Conservation (phyloP, 2,797 vertebrate species). For the Lutjanus campechanus region DNA sequence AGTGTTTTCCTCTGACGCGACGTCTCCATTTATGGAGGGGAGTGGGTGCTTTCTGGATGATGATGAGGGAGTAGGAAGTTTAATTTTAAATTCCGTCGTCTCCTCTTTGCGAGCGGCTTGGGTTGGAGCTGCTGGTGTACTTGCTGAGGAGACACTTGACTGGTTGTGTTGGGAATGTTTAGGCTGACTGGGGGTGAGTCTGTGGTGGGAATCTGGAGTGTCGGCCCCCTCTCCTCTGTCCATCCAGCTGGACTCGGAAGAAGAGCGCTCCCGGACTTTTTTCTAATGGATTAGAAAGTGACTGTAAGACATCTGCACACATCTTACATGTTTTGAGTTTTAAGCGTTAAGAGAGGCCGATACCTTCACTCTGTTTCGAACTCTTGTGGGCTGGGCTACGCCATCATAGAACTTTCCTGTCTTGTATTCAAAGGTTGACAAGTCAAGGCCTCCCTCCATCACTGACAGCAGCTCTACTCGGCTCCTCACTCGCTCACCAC, state of each 20-base stretch:
- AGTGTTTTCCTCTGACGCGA: constrained; percentile 68
- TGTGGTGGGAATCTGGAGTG: constrained; percentile 75
- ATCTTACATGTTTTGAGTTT: background rate
- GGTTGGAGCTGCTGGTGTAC: background rate
- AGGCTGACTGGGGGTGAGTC: constrained; percentile 55
- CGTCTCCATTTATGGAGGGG: constrained; percentile 73
- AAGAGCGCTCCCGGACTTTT: constrained; percentile 71
- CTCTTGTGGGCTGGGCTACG: constrained; percentile 20
- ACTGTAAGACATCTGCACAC: background rate
- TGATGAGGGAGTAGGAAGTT: constrained; percentile 54
- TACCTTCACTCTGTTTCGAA: constrained; percentile 76
- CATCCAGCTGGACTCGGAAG: constrained; percentile 79
- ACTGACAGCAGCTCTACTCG: constrained; percentile 88
- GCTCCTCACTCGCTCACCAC: constrained; percentile 89
- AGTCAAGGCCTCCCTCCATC: constrained; percentile 82
- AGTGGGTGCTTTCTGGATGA: constrained; percentile 49
- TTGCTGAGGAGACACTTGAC: constrained; percentile 3
- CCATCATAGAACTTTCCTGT: constrained; percentile 78
- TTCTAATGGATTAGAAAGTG: constrained; percentile 57
- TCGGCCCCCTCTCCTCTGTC: constrained; percentile 75
- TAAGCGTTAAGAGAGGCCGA: background rate
- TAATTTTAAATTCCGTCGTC: constrained; percentile 55
- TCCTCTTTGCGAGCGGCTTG: constrained; percentile 20
- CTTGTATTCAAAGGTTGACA: constrained; percentile 90
- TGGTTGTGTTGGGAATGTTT: constrained; percentile 39